phyloP scores from a whole-genome alignment of 2,797 vertebrate species.

The Aldrovandia affinis region DNA sequence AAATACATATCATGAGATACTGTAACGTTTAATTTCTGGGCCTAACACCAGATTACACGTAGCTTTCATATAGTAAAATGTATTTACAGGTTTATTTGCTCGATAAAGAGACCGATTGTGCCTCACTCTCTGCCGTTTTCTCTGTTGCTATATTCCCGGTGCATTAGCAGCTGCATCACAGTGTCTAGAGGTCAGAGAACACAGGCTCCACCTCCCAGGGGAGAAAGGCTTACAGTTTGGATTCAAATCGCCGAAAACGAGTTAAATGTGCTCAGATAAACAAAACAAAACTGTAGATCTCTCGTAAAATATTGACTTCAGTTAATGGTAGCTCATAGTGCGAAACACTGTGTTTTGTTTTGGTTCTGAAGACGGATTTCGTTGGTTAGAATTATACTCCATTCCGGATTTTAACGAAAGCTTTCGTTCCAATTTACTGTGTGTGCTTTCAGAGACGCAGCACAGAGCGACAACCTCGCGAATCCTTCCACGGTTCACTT shows the following conservation, averaged over 20 bases:
- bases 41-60: background rate
- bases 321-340: fast-evolving
- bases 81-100: background rate
- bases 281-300: background rate
- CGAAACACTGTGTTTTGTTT: slow-evolving; percentile 27
- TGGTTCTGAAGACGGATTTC: slow-evolving; percentile 39
- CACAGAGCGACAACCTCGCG: slow-evolving; percentile 75
- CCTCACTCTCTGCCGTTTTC: background rate
- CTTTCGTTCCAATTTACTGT: slow-evolving; percentile 81
- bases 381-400: slow-evolving; percentile 64
- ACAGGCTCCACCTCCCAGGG: slow-evolving; percentile 61
- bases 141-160: slow-evolving; percentile 20
- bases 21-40: background rate
- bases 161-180: slow-evolving; percentile 60
- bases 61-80: background rate
- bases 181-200: slow-evolving; percentile 76
- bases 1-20: background rate
- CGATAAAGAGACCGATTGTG: background rate
- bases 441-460: slow-evolving; percentile 75
- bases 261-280: background rate
- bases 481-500: slow-evolving; percentile 77
- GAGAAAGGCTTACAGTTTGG: slow-evolving; percentile 41
- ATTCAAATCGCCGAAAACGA: slow-evolving; percentile 38
- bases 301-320: background rate
- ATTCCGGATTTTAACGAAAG: slow-evolving; percentile 64